Evolutionary conservation across 2,797 vertebrate species (phyloP).

Genomic region (Manis crassicaudata): DNA sequence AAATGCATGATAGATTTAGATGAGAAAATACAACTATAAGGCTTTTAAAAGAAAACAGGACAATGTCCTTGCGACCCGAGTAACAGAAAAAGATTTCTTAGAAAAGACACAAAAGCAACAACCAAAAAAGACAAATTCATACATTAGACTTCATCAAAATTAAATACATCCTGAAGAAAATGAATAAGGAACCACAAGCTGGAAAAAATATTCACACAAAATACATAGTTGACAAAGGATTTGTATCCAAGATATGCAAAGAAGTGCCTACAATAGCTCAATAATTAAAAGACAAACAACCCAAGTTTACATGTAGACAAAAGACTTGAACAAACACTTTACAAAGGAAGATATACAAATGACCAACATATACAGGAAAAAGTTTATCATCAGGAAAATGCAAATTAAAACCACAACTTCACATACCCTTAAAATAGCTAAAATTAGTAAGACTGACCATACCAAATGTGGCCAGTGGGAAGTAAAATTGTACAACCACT

Average conservation of each 20-base stretch:
- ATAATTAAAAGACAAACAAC: constrained; percentile 9
- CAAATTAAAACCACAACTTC: not conserved
- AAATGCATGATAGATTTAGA: not conserved
- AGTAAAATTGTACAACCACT: not conserved
- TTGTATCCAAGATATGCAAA: not conserved
- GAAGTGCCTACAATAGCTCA: not conserved
- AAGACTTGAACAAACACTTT: not conserved
- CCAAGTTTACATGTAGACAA: not conserved
- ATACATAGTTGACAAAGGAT: not conserved
- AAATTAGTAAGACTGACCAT: not conserved
- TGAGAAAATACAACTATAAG: not conserved
- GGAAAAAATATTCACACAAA: not conserved
- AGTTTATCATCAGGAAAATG: not conserved
- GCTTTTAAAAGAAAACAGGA: not conserved
- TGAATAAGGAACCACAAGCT: not conserved
- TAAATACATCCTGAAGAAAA: not conserved
- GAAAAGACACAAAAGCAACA: not conserved
- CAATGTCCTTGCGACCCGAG: not conserved
- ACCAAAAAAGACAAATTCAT: not conserved
- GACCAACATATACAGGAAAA: not conserved
- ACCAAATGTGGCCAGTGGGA: not conserved
- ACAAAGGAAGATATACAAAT: not conserved
- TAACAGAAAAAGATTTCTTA: not conserved
- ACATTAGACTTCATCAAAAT: not conserved
- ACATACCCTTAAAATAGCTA: not conserved